A percentile compares a stretch with the other conserved stretches of the same genome.
phyloP scores from a whole-genome alignment of 2,888 invertebrate species.

The Autographa pulchrina region DNA sequence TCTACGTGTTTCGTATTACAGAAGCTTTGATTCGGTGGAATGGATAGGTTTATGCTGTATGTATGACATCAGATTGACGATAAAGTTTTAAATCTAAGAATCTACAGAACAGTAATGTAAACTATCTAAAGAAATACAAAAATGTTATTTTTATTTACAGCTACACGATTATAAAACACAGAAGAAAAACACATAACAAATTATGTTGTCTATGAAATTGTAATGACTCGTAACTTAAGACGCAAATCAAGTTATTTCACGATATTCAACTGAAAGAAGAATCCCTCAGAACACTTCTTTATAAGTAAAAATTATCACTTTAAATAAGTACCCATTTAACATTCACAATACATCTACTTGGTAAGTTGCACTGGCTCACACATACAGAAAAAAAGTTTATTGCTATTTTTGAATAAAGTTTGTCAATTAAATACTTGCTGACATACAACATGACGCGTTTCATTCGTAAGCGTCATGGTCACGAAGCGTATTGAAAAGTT shows the following conservation, averaged over 20 bases:
- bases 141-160: no score
- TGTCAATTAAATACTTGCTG: constrained; percentile 27
- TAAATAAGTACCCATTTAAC: no score
- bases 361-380: not conserved
- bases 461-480: constrained; percentile 85
- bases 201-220: no score
- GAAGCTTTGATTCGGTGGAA: constrained; percentile 72
- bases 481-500: constrained; percentile 85
- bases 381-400: not conserved
- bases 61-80: constrained; percentile 3
- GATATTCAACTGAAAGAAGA: no score
- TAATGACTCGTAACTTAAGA: no score
- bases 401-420: not conserved
- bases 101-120: no score
- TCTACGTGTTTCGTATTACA: constrained; percentile 84
- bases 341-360: not conserved
- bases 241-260: not conserved
- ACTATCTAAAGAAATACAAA: no score
- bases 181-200: no score
- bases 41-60: constrained; percentile 51
- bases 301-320: no score
- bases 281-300: no score
- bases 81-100: no score
- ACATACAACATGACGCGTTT: constrained; percentile 69
- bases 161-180: no score